Evolutionary conservation across 2,797 vertebrate species (phyloP), one percentile per base, ranked within the genome.

Genomic region (Bryconaethiops microstoma): DNA sequence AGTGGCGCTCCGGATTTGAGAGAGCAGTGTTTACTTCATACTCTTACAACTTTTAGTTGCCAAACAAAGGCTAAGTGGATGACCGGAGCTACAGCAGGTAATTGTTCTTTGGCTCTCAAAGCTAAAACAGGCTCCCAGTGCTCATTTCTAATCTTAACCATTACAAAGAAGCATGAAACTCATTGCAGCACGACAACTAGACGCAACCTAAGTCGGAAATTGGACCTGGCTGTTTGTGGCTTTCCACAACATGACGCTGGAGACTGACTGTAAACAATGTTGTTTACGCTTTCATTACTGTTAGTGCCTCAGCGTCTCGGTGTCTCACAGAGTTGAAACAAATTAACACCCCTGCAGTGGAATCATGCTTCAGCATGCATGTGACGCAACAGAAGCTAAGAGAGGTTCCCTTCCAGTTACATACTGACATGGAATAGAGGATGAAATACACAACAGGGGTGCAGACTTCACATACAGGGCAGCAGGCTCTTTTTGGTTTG

Each of bases 191-290:
- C 21, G 1, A 21, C 40, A 68, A 12, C 52, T 57, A 73, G 52
- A 39, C 6, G 25, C 50, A 57, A 12, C 16, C 52, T 73, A 13
- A 5, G 5, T 9, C 10, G 17, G 52, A 57, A 73, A 73, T 35
- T 19, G 54, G 25, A 57, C 25, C 1, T 9, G 23, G 50, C 70
- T 54, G 23, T 19, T 16, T 6, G 4, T 16, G 9, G 23, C 62
- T 54, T 65, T 21, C 13, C 14, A 35, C 50, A 78, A 65, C 42
- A n/a, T 45, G 7, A 42, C 2, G 4, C 60, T 74, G 64, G 13
- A 42, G 69, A 21, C 55, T 57, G 63, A 84, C 50, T 62, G 50
- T 74, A 81, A 78, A 72, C 79, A 75, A 68, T 12, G 4, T 10
- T 68, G 76, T 74, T 63, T 81, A 62, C 4, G 55, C 79, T 76